Base-by-base conservation (phyloP, 1,140 invertebrate species). In the Drosophila sproati region DNA sequence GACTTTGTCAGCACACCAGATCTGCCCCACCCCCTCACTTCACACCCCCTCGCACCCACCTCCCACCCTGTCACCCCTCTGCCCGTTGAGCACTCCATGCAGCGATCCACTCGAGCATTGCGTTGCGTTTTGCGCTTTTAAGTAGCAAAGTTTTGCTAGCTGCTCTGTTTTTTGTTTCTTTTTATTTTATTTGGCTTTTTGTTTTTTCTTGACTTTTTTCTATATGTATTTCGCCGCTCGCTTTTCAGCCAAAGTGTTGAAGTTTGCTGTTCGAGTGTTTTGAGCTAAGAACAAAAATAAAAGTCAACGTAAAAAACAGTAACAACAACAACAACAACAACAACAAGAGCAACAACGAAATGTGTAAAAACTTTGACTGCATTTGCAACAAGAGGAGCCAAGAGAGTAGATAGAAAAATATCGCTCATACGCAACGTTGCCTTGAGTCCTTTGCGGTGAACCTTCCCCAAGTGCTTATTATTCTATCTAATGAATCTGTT, bases 401-500 rank as follows among this genome's bases (percentile, higher is more conserved):
- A 37, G 7, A 45, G 37, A 20, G n/a, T n/a, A n/a, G 10, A 31
- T 28, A 35, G 20, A 28, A 59, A 80, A 72, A 81, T 66, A 82
- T 78, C 78, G 64, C 78, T 86, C 82, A 86, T 31, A 39, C 60
- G 55, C 70, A 39, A 12, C 47, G 32, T 48, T 56, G 32, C 28
- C 31, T 32, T 59, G 66, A 20, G 2, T 51, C 35, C 20, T 8
- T 56, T 4, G 57, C 10, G 39, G 39, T n/a, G 20, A 20, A 20
- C 20, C 20, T 12, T 43, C 39, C n/a, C 39, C 55, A 68, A 64
- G 60, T 78, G 77, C 81, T 83, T 89, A 89, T 89, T 89, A 89
- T 89, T 78, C 80, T 85, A 89, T 85, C 85, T 89, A 89, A 89
- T 89, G 85, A 89, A 89, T 89, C 85, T 89, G 81, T 85, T 90